Conservation (phyloP, 2,888 invertebrate species). For the Laspeyria flexula region DNA sequence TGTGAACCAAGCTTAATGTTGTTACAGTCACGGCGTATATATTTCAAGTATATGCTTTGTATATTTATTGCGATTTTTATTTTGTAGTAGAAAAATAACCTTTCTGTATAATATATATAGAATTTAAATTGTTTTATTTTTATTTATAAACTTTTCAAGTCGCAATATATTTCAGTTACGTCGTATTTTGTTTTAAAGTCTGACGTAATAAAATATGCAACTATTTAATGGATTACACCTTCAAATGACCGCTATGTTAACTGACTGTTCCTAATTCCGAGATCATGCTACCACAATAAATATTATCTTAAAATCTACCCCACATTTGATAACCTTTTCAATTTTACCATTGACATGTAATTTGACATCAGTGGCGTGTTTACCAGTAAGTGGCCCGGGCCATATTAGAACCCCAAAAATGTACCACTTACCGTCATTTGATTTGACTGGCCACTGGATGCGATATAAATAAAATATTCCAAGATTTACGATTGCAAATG, state of each 20-base stretch:
- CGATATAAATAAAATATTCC: background rate
- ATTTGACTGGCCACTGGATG: background rate
- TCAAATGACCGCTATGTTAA: conserved; percentile 9
- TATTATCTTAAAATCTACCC: conserved; percentile 44
- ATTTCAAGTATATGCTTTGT: background rate
- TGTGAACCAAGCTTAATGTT: too few species aligned
- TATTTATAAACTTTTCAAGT: too few species aligned
- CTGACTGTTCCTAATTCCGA: conserved; percentile 27
- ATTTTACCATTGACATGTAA: conserved; percentile 10
- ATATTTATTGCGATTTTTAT: background rate
- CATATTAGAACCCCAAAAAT: too few species aligned
- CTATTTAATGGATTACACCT: background rate
- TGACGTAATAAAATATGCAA: too few species aligned
- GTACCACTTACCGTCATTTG: background rate
- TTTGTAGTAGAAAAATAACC: conserved; percentile 11
- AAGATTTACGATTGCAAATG: background rate
- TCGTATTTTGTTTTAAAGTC: too few species aligned
- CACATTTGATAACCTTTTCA: conserved; percentile 29
- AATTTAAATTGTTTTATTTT: background rate
- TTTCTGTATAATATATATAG: background rate
- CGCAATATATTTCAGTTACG: background rate
- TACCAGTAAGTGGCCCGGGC: too few species aligned
- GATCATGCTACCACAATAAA: conserved; percentile 74
- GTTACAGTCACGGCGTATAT: too few species aligned
- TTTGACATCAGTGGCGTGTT: background rate